Base-by-base conservation (phyloP, 1,140 invertebrate genomes). In the Hypsibius dujardini region DNA sequence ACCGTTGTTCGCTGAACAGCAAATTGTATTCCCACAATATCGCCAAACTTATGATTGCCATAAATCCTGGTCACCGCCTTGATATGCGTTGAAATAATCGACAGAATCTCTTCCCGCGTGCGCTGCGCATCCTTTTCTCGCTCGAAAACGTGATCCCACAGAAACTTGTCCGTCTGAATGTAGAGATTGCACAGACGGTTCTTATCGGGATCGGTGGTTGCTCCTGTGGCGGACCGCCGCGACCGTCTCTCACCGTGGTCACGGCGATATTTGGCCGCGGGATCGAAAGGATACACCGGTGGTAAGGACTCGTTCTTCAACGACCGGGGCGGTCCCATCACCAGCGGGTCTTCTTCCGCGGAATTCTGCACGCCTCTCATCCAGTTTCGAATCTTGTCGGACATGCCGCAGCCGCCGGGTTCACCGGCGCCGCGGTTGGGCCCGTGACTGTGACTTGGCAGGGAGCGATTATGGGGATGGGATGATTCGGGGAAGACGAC, bases 21-120 rank as follows among this genome's bases (percentile, higher is more conserved):
- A 85, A 98, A 98, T 81, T 93, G 90, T 75, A 98, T 92, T 76
- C 95, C 94, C 71, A 88, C 85, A 81, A 96, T 89, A 46, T 90
- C 89, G 80, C 90, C 87, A 81, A 98, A 98, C 78, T 87, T 88
- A 47, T 94, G 96, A 79, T 90, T 88, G 75, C 89, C 85, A 81
- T 98, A 98, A 78, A 98, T 98, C 78, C 90, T 90, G 83, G 97
- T 98, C 74, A 98, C 92, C 71, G 94, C 95, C 76, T 93, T 95
- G 67, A 98, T 93, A 79, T 98, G 95, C 80, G 94, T 93, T 56
- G 93, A 91, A 79, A 98, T 96, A 72, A 98, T 82, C 1, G 92
- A 93, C 71, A 95, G 84, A 77, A 98, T 98, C 83, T 98, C 95
- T 81, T 98, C 94, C 70, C 90, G 83, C 2, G 91, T 94, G 81